These are phyloP conservation scores for Cheirogaleus major DNA, from an alignment of 2,797 vertebrate genomes.

Conservation along the genomic window DNA sequence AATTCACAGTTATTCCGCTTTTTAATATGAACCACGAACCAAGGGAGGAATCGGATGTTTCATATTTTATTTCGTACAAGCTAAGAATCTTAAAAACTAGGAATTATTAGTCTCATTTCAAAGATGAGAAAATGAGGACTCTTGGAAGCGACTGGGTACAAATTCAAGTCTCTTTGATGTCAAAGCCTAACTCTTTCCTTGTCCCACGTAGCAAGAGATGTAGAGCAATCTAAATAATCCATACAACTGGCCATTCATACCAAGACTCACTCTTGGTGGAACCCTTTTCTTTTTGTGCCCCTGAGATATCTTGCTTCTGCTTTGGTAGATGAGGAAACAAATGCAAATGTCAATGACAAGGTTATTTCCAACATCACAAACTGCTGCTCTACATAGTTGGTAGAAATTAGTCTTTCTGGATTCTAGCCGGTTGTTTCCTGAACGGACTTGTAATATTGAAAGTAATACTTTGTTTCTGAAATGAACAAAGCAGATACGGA, in stretches of 20 bases:
- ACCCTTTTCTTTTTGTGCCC: not conserved
- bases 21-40: not conserved
- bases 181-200: not conserved
- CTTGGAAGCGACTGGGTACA: not conserved
- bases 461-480: not conserved
- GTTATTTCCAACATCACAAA: not conserved
- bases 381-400: rapidly evolving
- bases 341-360: not conserved
- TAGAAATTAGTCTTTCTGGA: not conserved
- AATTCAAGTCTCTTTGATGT: not conserved
- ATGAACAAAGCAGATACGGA: constrained; percentile 1
- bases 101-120: not conserved
- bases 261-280: not conserved
- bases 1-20: not conserved
- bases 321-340: not conserved
- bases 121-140: not conserved
- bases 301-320: not conserved
- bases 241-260: not conserved
- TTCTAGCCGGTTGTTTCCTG: not conserved
- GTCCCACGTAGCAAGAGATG: not conserved
- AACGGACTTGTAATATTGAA: not conserved
- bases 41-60: not conserved
- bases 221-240: not conserved
- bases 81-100: not conserved
- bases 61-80: not conserved